A percentile compares a stretch with the other conserved stretches of the same genome.
Evolutionary conservation across 1,140 invertebrate species (phyloP).

Genomic region (Chrysomallon squamiferum): DNA sequence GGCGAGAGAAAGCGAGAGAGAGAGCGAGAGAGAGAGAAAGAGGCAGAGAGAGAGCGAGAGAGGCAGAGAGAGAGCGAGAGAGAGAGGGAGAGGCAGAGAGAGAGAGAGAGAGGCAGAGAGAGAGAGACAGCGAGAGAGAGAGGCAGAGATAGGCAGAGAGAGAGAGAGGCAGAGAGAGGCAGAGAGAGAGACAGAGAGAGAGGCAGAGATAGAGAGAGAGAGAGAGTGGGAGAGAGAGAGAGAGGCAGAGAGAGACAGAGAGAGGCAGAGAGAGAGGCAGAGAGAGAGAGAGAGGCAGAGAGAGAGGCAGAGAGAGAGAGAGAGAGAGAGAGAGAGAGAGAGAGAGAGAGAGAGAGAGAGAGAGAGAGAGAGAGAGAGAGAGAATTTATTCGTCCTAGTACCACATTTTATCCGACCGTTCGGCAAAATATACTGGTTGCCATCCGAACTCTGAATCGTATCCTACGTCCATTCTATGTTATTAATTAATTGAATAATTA

Average conservation of each 20-base stretch:
- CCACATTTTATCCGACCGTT: too few species aligned
- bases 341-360: slow-evolving; percentile 1
- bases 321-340: slow-evolving; percentile 1
- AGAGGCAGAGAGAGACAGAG: not conserved
- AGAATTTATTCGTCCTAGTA: too few species aligned
- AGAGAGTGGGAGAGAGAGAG: not conserved
- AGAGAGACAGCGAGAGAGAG: not conserved
- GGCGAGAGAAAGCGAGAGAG: too few species aligned
- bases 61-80: too few species aligned
- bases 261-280: not conserved
- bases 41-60: too few species aligned
- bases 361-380: not conserved
- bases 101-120: not conserved
- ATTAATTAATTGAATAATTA: too few species aligned
- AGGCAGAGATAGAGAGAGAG: slow-evolving; percentile 8
- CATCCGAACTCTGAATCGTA: too few species aligned
- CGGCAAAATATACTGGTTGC: too few species aligned
- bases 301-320: slow-evolving; percentile 5
- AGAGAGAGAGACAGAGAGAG: not conserved
- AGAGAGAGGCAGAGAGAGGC: slow-evolving; percentile 6
- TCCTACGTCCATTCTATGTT: too few species aligned
- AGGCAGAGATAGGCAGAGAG: not conserved
- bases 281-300: slow-evolving; percentile 4
- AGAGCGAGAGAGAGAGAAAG: too few species aligned
- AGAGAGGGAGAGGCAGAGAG: too few species aligned